These are phyloP conservation scores for Pipa parva DNA, from an alignment of 2,113 vertebrate species.

Conservation along the genomic window DNA sequence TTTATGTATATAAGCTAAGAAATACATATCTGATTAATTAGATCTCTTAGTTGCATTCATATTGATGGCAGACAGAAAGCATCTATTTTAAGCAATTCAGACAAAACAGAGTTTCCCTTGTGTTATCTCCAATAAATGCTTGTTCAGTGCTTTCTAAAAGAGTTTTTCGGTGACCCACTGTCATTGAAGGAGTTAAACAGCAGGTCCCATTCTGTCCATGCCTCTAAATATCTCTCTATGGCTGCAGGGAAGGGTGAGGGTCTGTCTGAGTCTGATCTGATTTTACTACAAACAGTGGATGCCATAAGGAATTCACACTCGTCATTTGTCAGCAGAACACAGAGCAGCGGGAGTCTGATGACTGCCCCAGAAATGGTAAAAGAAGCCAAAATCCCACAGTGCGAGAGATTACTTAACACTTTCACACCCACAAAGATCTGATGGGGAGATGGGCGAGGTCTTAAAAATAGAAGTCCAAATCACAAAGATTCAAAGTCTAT, in stretches of 20 bases:
- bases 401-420: slow-evolving; percentile 40
- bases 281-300: slow-evolving; percentile 40
- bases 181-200: slow-evolving; percentile 10
- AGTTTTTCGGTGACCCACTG: neutral
- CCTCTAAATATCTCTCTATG: slow-evolving; percentile 4
- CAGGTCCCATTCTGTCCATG: slow-evolving; percentile 5
- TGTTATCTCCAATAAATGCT: no score
- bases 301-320: slow-evolving; percentile 42
- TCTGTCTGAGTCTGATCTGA: slow-evolving; percentile 38
- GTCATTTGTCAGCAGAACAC: slow-evolving; percentile 43
- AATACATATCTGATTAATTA: no score
- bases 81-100: no score
- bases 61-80: no score
- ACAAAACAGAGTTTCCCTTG: no score
- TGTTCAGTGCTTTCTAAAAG: no score
- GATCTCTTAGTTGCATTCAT: neutral
- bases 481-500: neutral
- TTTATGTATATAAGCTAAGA: no score
- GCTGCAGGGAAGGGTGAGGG: slow-evolving; percentile 11
- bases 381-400: slow-evolving; percentile 40
- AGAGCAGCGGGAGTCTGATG: slow-evolving; percentile 41
- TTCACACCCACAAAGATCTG: neutral
- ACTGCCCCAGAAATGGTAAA: slow-evolving; percentile 41
- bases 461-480: neutral
- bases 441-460: slow-evolving; percentile 4